These are phyloP conservation scores for Ophthalmolycus amberensis DNA, from an alignment of 2,113 vertebrate species.

Conservation along the genomic window DNA sequence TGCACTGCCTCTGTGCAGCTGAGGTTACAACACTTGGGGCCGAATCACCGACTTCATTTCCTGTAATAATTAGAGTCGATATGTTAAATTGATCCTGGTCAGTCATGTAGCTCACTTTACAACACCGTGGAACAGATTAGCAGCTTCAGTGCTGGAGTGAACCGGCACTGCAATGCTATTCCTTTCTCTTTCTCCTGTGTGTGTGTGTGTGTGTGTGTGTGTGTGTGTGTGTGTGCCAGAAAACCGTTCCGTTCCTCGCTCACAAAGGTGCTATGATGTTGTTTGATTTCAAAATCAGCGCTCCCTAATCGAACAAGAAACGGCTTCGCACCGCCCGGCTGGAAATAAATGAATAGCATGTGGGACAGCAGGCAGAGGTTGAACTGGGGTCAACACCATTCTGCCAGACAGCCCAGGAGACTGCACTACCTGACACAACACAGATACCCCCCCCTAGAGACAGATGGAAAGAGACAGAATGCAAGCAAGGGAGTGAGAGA, in stretches of 20 bases:
- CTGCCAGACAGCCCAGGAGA: constrained; percentile 48
- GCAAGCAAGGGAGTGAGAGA: constrained; percentile 18
- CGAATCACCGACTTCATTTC: constrained; percentile 37
- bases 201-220: not conserved
- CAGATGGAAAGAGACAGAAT: constrained; percentile 14
- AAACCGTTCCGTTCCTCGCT: not conserved
- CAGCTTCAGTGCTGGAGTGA: not conserved
- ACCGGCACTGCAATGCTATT: not conserved
- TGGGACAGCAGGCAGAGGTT: constrained; percentile 62
- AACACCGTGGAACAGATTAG: constrained; percentile 8
- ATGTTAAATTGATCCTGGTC: constrained; percentile 44
- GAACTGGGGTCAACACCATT: constrained; percentile 66
- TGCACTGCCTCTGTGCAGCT: not conserved
- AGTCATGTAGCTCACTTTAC: constrained; percentile 36
- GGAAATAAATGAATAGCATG: constrained; percentile 75
- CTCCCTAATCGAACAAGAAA: constrained; percentile 53
- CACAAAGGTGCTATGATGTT: constrained; percentile 34
- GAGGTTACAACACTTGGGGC: constrained; percentile 22
- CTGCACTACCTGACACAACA: constrained; percentile 52
- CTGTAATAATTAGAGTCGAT: constrained; percentile 50
- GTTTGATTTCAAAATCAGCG: constrained; percentile 62
- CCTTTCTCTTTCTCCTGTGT: not conserved
- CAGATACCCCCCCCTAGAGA: constrained; percentile 41
- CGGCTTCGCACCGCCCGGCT: constrained; percentile 29
- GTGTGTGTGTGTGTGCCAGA: not conserved